Base-by-base conservation (phyloP, 1,140 invertebrate species). In the Phenacoccus solenopsis region DNA sequence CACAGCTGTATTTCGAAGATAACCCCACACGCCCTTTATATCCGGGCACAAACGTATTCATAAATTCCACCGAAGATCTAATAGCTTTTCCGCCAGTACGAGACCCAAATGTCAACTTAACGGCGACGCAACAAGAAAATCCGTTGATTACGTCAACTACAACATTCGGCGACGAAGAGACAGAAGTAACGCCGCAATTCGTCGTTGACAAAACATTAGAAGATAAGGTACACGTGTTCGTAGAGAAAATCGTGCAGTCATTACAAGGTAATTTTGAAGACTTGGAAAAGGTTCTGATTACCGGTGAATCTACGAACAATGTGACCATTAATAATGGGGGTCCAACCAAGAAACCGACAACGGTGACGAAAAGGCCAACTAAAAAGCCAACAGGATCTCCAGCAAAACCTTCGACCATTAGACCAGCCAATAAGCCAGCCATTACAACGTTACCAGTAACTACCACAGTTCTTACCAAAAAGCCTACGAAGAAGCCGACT, bases 1-100 rank as follows among this genome's bases (percentile, higher is more conserved):
- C 28, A 10, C 35, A 35, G 5, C 21, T 56, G 1, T 30, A 72
- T 0, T 56, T 68, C 9, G 22, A 70, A 12, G 25, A 69, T 1
- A 28, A 71, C 10, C 57, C 64, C 24, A 4, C 70, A n/a, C 27
- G 24, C 28, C 21, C n/a, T 38, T 61, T 57, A 38, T 57, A 69
- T 16, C 67, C 70, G n/a, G 76, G 75, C 0, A 3, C 72, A 25
- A 69, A 87, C 85, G 0, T 83, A 85, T 0, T 72, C 0, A 59
- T 70, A n/a, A 75, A 74, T 21, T 76, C 80, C 0, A 82, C 85
- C 0, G 86, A 90, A 72, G 87, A 90, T 70, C 77, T 88, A 4
- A 85, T 87, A 21, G 90, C 90, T 72, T 92, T 92, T 78, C 90
- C 90, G 28, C 90, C 90, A 0, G 90, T 90, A 1, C 82, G 89